Conservation (phyloP, 2,888 invertebrate genomes). For the Caenorhabditis macrosperma region DNA sequence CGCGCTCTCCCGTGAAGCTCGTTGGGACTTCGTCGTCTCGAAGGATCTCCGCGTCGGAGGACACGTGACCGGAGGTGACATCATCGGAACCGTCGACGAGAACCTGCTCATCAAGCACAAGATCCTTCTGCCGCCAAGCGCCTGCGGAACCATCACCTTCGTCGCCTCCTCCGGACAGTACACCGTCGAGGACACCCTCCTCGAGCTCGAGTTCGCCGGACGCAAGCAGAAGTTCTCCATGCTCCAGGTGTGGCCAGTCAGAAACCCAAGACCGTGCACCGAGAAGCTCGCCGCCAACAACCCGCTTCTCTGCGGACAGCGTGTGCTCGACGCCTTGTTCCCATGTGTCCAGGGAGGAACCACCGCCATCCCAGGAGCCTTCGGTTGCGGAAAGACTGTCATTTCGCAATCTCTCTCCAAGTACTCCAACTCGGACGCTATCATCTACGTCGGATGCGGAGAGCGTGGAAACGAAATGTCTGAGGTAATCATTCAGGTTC, state of each 20-base stretch:
- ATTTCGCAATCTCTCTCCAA: slow-evolving; percentile 99
- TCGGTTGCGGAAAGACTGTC: slow-evolving; percentile 99
- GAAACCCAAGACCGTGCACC: slow-evolving; percentile 94
- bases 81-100: slow-evolving; percentile 96
- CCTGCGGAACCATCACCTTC: slow-evolving; percentile 96
- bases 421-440: slow-evolving; percentile 99
- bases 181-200: slow-evolving; percentile 92
- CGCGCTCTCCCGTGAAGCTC: slow-evolving; percentile 87
- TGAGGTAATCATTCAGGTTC: slow-evolving; percentile 83
- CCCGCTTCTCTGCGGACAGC: slow-evolving; percentile 96
- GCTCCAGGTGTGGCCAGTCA: slow-evolving; percentile 98
- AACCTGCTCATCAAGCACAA: slow-evolving; percentile 97
- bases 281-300: slow-evolving; percentile 99
- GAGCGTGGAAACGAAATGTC: slow-evolving; percentile 99
- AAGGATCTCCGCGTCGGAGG: slow-evolving; percentile 87
- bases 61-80: slow-evolving; percentile 96
- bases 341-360: slow-evolving; percentile 85
- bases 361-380: slow-evolving; percentile 84
- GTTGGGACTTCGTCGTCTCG: slow-evolving; percentile 93
- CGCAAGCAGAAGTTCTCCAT: slow-evolving; percentile 92
- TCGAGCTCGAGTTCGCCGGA: slow-evolving; percentile 99
- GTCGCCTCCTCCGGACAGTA: slow-evolving; percentile 95
- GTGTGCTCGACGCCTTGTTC: slow-evolving; percentile 97
- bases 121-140: slow-evolving; percentile 93
- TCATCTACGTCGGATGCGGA: slow-evolving; percentile 99